Conservation (phyloP, 2,113 vertebrate genomes). For the Calyptomena viridis region DNA sequence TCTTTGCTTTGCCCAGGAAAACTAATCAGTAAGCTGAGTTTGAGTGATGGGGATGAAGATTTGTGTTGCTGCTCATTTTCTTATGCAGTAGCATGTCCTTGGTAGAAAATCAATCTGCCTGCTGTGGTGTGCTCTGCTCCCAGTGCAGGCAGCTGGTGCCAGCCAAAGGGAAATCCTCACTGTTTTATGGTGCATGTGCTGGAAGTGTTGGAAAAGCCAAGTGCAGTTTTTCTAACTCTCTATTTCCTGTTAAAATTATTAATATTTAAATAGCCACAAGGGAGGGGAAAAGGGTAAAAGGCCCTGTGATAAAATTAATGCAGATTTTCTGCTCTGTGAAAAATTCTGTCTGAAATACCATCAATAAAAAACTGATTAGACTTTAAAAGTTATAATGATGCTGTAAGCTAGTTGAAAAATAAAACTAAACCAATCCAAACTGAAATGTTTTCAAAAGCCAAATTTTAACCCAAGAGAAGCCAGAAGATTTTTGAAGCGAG, state of each 20-base stretch:
- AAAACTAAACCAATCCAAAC: background rate
- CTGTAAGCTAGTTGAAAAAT: background rate
- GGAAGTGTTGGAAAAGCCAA: background rate
- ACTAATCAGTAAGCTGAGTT: background rate
- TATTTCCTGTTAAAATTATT: constrained; percentile 14
- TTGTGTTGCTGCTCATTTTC: background rate
- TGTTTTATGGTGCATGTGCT: fast-evolving
- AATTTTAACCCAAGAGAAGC: background rate
- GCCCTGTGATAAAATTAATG: constrained; percentile 25
- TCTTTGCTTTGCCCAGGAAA: background rate
- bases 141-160: background rate
- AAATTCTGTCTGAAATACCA: constrained; percentile 5
- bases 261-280: constrained; percentile 16
- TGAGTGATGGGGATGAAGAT: background rate
- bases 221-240: background rate
- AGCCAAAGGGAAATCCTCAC: background rate
- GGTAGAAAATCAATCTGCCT: background rate
- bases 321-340: constrained; percentile 23
- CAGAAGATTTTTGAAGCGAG: background rate
- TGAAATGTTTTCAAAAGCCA: background rate
- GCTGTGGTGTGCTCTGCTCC: background rate
- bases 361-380: background rate
- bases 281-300: background rate
- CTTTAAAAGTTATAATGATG: background rate
- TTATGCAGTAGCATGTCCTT: background rate